Evolutionary conservation across 2,113 vertebrate genomes (phyloP).

Genomic region (Nicator chloris): DNA sequence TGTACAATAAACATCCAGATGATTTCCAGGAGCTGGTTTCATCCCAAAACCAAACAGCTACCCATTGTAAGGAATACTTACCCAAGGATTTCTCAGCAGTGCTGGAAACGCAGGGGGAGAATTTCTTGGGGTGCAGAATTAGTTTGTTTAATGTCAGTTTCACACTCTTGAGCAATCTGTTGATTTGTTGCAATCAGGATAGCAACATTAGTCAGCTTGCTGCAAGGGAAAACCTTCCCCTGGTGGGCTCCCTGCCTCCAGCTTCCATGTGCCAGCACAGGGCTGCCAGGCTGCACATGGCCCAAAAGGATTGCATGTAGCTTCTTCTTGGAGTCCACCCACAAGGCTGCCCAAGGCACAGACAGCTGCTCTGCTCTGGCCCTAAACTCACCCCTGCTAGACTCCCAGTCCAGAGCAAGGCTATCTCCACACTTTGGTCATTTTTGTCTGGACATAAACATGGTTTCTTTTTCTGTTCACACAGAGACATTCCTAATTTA

Average conservation of each 20-base stretch:
- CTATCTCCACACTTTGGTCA: not conserved
- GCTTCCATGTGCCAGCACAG: not conserved
- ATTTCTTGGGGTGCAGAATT: not conserved
- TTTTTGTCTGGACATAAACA: not conserved
- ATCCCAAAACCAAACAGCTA: not conserved
- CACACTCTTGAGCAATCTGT: not conserved
- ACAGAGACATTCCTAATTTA: not conserved
- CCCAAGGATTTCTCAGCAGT: not conserved
- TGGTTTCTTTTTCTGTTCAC: not conserved
- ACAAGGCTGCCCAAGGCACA: not conserved
- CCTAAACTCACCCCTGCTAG: not conserved
- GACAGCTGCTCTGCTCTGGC: not conserved
- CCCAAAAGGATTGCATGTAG: not conserved
- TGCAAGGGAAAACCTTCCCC: not conserved
- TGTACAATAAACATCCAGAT: not conserved
- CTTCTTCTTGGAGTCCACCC: not conserved
- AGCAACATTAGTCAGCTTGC: not conserved
- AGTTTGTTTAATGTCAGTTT: not conserved
- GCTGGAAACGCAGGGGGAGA: not conserved
- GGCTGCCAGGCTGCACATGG: not conserved
- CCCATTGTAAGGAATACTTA: not conserved
- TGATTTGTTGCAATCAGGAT: not conserved
- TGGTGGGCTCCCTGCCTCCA: not conserved
- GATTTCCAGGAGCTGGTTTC: not conserved
- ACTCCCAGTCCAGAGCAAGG: not conserved